phyloP scores from a whole-genome alignment of 2,113 vertebrate species.

The Thymallus thymallus region DNA sequence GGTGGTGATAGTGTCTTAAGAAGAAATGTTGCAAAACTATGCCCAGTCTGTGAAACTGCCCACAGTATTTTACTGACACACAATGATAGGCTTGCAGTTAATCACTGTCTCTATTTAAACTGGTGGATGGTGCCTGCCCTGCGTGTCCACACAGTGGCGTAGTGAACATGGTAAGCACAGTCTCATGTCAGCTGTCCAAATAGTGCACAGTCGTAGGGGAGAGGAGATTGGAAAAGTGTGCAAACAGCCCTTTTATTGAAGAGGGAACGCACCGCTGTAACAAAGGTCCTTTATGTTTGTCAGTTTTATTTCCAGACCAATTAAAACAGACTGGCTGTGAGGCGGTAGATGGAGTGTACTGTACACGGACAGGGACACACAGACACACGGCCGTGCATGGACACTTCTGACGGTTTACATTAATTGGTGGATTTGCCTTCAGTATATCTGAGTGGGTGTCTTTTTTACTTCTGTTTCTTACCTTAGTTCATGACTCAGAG shows the following conservation, averaged over 20 bases:
- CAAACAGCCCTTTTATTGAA: constrained; percentile 47
- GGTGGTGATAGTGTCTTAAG: neutral
- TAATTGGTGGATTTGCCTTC: too few species aligned
- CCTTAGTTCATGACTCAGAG: too few species aligned
- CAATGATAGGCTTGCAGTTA: neutral
- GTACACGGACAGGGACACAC: neutral
- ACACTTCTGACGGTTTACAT: too few species aligned
- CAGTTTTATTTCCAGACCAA: constrained; percentile 26
- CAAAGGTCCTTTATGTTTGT: constrained; percentile 50
- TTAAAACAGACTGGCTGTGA: constrained; percentile 8
- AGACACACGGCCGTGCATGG: too few species aligned
- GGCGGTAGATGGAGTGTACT: neutral
- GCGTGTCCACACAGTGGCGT: constrained; percentile 7
- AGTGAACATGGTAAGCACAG: constrained; percentile 13
- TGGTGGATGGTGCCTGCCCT: constrained; percentile 12
- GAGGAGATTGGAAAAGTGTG: constrained; percentile 60
- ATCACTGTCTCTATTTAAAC: constrained; percentile 1
- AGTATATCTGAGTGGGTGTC: too few species aligned
- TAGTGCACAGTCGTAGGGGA: constrained; percentile 47
- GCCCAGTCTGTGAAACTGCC: constrained; percentile 1
- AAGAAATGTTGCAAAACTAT: neutral
- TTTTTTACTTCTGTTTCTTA: too few species aligned
- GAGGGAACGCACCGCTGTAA: constrained; percentile 47
- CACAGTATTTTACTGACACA: neutral
- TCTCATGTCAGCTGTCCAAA: constrained; percentile 71